A percentile compares a stretch with the other conserved stretches of the same genome.
Evolutionary conservation across 2,888 invertebrate species (phyloP).

Genomic region (Cheilosia pagana): DNA sequence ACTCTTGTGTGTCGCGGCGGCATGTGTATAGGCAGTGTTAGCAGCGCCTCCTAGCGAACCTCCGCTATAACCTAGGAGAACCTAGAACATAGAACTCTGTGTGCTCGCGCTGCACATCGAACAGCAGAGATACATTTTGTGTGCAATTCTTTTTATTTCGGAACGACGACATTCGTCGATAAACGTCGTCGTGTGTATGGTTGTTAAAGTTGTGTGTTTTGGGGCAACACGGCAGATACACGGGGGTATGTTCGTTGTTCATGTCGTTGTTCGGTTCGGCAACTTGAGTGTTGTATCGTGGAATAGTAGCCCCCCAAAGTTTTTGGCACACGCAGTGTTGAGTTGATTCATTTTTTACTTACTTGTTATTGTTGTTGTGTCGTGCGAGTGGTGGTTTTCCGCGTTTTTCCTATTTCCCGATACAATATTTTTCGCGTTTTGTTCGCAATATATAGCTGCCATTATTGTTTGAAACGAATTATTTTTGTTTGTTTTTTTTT

Average conservation of each 20-base stretch:
- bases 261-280: slow-evolving; percentile 13
- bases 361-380: slow-evolving; percentile 58
- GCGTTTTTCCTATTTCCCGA: slow-evolving; percentile 54
- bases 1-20: slow-evolving; percentile 19
- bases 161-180: slow-evolving; percentile 63
- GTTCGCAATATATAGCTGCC: neutral
- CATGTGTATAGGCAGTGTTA: slow-evolving; percentile 3
- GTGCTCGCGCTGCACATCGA: slow-evolving; percentile 47
- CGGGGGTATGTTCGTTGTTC: slow-evolving; percentile 52
- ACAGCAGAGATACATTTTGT: slow-evolving; percentile 55
- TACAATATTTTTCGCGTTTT: slow-evolving; percentile 32
- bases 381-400: slow-evolving; percentile 57
- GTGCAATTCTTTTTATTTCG: slow-evolving; percentile 52
- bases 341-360: slow-evolving; percentile 51
- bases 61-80: slow-evolving; percentile 18
- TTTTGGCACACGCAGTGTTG: slow-evolving; percentile 61
- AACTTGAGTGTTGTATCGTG: slow-evolving; percentile 22
- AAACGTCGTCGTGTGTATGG: slow-evolving; percentile 61
- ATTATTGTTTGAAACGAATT: slow-evolving; percentile 1
- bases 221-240: slow-evolving; percentile 52
- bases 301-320: slow-evolving; percentile 41
- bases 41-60: slow-evolving; percentile 30
- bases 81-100: slow-evolving; percentile 48
- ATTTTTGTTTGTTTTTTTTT: slow-evolving; percentile 3
- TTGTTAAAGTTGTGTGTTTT: slow-evolving; percentile 57